Percentiles rank a stretch among this genome's conserved stretches.
Evolutionary conservation across 2,888 invertebrate species (phyloP).

Genomic region (Terebella lapidaria): DNA sequence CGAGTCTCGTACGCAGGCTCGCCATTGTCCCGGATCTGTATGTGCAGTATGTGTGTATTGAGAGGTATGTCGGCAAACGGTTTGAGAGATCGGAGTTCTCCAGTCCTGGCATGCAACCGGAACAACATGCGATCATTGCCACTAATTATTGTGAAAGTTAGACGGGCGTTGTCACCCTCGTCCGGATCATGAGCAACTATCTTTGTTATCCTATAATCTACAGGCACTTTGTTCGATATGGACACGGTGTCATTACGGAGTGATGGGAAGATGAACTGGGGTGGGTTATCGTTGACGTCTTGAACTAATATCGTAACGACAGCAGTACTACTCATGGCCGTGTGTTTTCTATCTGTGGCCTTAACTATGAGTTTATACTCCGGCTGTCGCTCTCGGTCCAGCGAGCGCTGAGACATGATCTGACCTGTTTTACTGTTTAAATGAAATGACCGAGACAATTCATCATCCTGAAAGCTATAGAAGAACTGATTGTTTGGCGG

Average conservation of each 20-base stretch:
- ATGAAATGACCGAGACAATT: not conserved
- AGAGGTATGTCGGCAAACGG: not conserved
- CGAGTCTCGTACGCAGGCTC: not conserved
- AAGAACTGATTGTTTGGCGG: conserved; percentile 10
- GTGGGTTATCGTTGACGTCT: conserved; percentile 24
- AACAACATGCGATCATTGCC: conserved; percentile 6
- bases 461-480: not conserved
- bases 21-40: not conserved
- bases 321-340: conserved; percentile 12
- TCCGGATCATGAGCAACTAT: conserved; percentile 15
- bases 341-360: conserved; percentile 11
- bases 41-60: not conserved
- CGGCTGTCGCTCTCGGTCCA: conserved; percentile 19
- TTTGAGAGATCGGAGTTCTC: not conserved
- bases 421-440: conserved; percentile 12
- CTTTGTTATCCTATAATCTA: conserved; percentile 9
- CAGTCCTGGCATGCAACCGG: not conserved
- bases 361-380: conserved; percentile 15
- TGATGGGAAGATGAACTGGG: conserved; percentile 16
- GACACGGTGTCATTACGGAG: conserved; percentile 13
- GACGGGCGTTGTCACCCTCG: conserved; percentile 11
- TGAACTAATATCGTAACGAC: conserved; percentile 17
- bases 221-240: conserved; percentile 13
- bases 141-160: conserved; percentile 7
- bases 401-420: conserved; percentile 7